Conservation (phyloP, 92 coral and sea anemone species). For the Hydrozoanthus gracilis region DNA sequence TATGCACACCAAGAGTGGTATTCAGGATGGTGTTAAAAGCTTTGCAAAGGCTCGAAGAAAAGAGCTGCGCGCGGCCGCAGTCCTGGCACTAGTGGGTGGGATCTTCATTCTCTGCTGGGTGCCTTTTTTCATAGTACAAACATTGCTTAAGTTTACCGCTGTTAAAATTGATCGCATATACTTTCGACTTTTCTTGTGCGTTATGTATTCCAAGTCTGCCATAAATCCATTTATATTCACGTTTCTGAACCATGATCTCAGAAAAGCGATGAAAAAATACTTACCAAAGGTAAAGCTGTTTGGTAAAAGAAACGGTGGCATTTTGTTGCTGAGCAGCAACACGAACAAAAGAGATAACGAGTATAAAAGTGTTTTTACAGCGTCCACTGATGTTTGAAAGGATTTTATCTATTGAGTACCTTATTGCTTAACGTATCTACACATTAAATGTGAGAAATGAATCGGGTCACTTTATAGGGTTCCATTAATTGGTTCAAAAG, state of each 20-base stretch:
- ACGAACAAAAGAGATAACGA: neutral
- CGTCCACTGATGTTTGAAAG: constrained; percentile 10
- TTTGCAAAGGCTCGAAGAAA: constrained; percentile 68
- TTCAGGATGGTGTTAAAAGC: constrained; percentile 35
- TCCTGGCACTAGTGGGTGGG: constrained; percentile 93
- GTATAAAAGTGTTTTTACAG: neutral
- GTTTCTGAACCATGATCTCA: constrained; percentile 83
- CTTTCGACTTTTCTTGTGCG: constrained; percentile 79
- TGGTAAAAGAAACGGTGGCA: neutral
- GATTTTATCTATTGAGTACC: neutral
- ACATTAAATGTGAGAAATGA: no score
- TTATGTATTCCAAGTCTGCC: constrained; percentile 94
- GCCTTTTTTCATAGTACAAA: constrained; percentile 91
- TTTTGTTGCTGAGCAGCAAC: neutral
- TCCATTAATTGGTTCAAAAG: no score
- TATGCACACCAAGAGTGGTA: constrained; percentile 65
- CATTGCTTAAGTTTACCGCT: constrained; percentile 81
- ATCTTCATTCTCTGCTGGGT: constrained; percentile 91
- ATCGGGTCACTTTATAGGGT: no score
- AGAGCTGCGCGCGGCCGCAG: constrained; percentile 89
- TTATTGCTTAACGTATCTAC: no score
- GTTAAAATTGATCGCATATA: constrained; percentile 66
- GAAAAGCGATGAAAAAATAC: constrained; percentile 61
- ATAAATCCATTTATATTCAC: constrained; percentile 86
- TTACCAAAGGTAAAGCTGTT: neutral